Base-by-base conservation (phyloP, 2,888 invertebrate species). In the Lasius platythorax region DNA sequence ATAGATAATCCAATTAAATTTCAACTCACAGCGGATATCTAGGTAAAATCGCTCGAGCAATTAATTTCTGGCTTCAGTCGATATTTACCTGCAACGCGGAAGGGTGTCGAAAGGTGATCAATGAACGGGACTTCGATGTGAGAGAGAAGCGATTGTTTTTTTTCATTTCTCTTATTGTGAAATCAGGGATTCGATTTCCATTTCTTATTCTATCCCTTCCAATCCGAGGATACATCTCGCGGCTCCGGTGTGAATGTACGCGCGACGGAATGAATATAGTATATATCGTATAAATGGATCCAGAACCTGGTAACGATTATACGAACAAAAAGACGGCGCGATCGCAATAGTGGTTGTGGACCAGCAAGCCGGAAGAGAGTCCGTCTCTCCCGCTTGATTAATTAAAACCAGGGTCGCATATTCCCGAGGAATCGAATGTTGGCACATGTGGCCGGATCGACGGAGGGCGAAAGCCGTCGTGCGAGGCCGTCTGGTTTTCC, bases 361-460 rank as follows among this genome's bases (percentile, higher is more conserved):
- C 40, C 78, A 50, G 30, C 53, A 83, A 56, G 70, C 53, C 46
- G 58, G 46, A 74, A 75, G 73, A 85, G 87, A 85, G 86, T 83
- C 82, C 40, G 37, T 87, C 78, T 74, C 87, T 72, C 74, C 28
- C 82, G 87, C 84, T 91, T 93, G 91, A 93, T 93, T 93, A 93
- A 93, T 93, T 92, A 91, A 93, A 92, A 92, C 88, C 89, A 61
- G 85, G 86, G 61, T 87, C 85, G 82, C 87, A 88, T 90, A 88
- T 88, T 87, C 89, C 88, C 88, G 89, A 88, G 89, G 86, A 91
- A 90, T 89, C 88, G 91, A 89, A 91, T 88, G 92, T 92, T 90
- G 87, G 89, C 91, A 87, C 90, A 87, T 85, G 74, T 68, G 86
- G 85, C 84, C 81, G 87, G 82, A 66, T 81, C 86, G 72, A 75